Conservation (phyloP, 2,888 invertebrate genomes). For the Ichneumoninae sp. region DNA sequence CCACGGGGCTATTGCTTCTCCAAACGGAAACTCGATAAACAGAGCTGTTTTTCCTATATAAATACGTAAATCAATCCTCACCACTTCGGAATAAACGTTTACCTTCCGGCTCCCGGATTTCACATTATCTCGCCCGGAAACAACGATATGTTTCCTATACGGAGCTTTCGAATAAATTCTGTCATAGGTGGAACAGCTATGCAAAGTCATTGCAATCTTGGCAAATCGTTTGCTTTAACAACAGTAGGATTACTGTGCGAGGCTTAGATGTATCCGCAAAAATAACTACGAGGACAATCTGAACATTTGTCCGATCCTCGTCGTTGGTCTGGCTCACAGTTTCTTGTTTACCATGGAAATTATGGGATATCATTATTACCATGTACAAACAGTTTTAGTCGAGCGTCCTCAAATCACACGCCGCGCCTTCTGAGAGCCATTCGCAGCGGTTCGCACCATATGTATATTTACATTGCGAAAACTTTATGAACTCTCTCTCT, state of each 20-base stretch:
- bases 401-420: constrained; percentile 15
- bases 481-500: neutral
- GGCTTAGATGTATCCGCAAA: neutral
- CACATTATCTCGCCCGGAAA: neutral
- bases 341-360: constrained; percentile 48
- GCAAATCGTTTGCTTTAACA: neutral
- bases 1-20: neutral
- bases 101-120: neutral
- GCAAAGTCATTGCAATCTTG: neutral
- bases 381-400: constrained; percentile 23
- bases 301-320: neutral
- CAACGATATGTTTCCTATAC: neutral
- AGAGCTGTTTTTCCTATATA: neutral
- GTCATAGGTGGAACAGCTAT: neutral
- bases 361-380: constrained; percentile 37
- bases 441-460: neutral
- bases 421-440: constrained; percentile 3
- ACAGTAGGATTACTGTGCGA: neutral
- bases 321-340: neutral
- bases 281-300: neutral
- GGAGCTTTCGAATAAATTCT: neutral
- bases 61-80: neutral
- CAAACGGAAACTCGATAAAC: neutral
- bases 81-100: neutral
- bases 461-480: neutral